phyloP scores from a whole-genome alignment of 2,113 vertebrate genomes.

The Lucifuga dentata region DNA sequence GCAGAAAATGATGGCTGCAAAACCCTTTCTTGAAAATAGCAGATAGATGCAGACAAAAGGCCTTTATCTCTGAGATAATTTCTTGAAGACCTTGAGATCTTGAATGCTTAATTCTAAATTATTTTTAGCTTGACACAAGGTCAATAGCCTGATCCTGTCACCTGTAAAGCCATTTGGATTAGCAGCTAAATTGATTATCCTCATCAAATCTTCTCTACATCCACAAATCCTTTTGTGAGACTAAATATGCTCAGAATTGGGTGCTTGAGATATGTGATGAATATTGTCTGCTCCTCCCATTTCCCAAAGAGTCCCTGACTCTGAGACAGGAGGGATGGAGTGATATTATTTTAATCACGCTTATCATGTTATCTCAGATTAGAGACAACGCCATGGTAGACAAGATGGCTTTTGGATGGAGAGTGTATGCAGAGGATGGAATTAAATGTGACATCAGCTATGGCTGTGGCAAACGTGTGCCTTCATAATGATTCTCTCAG shows the following conservation, averaged over 20 bases:
- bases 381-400: conserved; percentile 10
- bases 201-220: conserved; percentile 39
- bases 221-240: conserved; percentile 34
- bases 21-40: conserved; percentile 27
- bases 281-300: conserved; percentile 2
- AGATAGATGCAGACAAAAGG: conserved; percentile 23
- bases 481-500: conserved; percentile 9
- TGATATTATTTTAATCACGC: conserved; percentile 43
- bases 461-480: conserved; percentile 2
- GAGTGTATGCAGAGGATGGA: conserved; percentile 15
- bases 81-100: conserved; percentile 41
- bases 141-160: conserved; percentile 51
- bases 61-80: conserved; percentile 36
- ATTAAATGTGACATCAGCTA: conserved; percentile 38
- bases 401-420: conserved; percentile 24
- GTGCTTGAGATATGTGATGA: conserved; percentile 33
- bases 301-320: conserved; percentile 33
- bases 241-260: conserved; percentile 29
- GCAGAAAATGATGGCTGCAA: conserved; percentile 34
- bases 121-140: conserved; percentile 56
- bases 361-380: conserved; percentile 37
- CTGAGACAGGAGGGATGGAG: conserved; percentile 10
- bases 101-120: conserved; percentile 38
- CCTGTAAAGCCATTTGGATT: conserved; percentile 50
- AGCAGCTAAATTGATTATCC: conserved; percentile 53